Conservation (phyloP, 2,797 vertebrate genomes). For the Pangasius larnaudii region DNA sequence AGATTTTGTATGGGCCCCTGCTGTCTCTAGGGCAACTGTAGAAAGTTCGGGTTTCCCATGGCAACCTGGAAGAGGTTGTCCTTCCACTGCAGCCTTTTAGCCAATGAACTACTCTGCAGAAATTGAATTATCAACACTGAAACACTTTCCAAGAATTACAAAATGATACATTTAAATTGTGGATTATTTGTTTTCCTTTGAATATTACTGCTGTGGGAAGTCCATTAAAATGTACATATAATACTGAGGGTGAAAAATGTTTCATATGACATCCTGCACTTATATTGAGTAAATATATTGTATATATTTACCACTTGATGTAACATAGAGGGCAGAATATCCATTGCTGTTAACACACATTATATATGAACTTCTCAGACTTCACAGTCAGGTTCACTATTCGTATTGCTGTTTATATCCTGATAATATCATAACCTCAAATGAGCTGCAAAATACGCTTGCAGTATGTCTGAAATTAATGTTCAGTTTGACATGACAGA, state of each 20-base stretch:
- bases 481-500: background rate
- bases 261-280: background rate
- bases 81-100: conserved; percentile 56
- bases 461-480: background rate
- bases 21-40: conserved; percentile 78
- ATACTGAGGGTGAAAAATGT: background rate
- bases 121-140: background rate
- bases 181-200: background rate
- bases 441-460: background rate
- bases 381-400: background rate
- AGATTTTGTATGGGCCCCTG: conserved; percentile 63
- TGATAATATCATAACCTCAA: background rate
- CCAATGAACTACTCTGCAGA: background rate
- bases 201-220: background rate
- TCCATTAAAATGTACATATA: background rate
- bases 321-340: background rate
- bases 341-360: background rate
- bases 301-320: background rate
- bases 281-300: background rate
- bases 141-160: background rate
- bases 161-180: background rate
- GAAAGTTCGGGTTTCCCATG: conserved; percentile 78
- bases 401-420: background rate
- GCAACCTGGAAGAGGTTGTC: conserved; percentile 72
- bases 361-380: background rate